These are phyloP conservation scores for Stichopus chloronotus DNA, from an alignment of 35 echinoderm and acorn worm species.

Conservation along the genomic window DNA sequence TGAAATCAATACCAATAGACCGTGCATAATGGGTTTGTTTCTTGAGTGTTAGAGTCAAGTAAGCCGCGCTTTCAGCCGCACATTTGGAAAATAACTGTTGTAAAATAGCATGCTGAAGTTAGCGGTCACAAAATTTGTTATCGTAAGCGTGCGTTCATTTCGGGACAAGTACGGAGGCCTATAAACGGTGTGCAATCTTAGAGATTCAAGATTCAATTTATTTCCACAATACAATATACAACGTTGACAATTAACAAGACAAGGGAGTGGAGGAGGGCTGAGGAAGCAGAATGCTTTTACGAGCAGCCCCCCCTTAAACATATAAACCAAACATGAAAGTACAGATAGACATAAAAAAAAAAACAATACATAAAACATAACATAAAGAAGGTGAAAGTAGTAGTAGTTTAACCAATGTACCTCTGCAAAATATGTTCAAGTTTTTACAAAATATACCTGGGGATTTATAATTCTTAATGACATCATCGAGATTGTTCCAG, in stretches of 20 bases:
- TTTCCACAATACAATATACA: too few relatives aligned
- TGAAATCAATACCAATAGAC: too few relatives aligned
- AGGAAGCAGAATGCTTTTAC: neutral
- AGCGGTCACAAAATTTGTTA: too few relatives aligned
- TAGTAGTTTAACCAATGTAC: neutral
- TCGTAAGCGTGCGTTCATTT: too few relatives aligned
- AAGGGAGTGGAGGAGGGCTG: constrained; percentile 8
- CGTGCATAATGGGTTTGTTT: too few relatives aligned
- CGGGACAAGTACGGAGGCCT: too few relatives aligned
- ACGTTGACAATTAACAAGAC: neutral
- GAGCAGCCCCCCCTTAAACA: neutral
- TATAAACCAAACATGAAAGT: neutral
- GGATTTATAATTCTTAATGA: neutral
- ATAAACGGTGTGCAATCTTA: too few relatives aligned
- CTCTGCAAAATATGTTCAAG: neutral
- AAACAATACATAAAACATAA: neutral
- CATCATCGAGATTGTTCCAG: neutral
- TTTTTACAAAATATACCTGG: neutral
- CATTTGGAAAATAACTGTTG: too few relatives aligned
- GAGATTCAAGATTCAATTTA: too few relatives aligned
- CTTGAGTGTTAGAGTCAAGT: too few relatives aligned
- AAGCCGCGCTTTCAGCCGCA: too few relatives aligned
- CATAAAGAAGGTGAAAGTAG: neutral
- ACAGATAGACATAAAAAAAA: neutral
- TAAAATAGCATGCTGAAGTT: too few relatives aligned